These are phyloP conservation scores for Hipparchia semele DNA, from an alignment of 2,888 invertebrate species.

Conservation along the genomic window DNA sequence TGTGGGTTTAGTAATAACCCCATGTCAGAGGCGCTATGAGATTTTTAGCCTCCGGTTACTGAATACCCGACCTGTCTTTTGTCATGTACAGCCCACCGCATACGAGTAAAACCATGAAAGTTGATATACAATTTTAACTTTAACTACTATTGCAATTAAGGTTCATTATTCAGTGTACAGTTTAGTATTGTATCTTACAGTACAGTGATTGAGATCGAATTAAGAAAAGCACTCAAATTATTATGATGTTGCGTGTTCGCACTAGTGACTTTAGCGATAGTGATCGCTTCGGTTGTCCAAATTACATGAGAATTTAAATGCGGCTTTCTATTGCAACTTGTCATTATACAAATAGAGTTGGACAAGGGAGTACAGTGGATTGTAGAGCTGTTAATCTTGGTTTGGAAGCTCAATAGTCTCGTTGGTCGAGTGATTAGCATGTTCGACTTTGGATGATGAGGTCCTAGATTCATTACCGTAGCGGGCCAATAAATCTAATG, in stretches of 20 bases:
- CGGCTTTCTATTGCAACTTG: background rate
- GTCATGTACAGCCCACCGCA: slow-evolving; percentile 8
- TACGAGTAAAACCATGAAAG: background rate
- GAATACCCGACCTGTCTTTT: slow-evolving; percentile 7
- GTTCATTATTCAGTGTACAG: background rate
- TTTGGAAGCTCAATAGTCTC: too few relatives aligned
- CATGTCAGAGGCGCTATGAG: slow-evolving; percentile 31
- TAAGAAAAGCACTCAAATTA: slow-evolving; percentile 21
- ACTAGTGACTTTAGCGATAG: background rate
- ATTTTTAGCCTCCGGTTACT: slow-evolving; percentile 29
- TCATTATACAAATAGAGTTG: slow-evolving; percentile 1
- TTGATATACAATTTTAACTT: background rate
- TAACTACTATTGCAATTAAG: background rate
- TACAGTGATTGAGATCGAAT: slow-evolving; percentile 20
- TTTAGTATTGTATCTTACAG: background rate
- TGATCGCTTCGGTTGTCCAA: background rate
- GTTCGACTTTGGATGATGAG: too few relatives aligned
- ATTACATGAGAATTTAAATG: slow-evolving; percentile 2
- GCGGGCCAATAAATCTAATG: too few relatives aligned
- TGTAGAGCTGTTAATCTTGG: too few relatives aligned
- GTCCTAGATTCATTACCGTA: too few relatives aligned
- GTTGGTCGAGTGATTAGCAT: too few relatives aligned
- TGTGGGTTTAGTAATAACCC: slow-evolving; percentile 13
- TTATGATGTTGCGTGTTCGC: slow-evolving; percentile 13
- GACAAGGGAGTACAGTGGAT: slow-evolving; percentile 6